Evolutionary conservation across 2,797 vertebrate genomes (phyloP).

Genomic region (Limosa lapponica): DNA sequence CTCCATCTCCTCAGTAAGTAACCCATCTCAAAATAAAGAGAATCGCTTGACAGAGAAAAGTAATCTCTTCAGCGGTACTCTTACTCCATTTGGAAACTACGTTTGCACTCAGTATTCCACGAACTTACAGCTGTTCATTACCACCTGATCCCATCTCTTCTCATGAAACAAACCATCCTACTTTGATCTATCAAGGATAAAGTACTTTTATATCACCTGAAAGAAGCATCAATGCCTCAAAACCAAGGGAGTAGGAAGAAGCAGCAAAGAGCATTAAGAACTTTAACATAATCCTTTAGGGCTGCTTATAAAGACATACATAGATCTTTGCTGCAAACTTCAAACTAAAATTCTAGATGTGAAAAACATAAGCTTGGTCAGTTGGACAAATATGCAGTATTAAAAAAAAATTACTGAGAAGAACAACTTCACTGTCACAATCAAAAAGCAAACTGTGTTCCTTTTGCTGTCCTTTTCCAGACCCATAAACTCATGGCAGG

Average conservation of each 20-base stretch:
- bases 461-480: background rate
- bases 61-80: background rate
- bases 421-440: too few species aligned
- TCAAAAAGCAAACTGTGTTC: background rate
- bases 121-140: background rate
- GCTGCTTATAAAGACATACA: background rate
- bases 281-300: fast-evolving
- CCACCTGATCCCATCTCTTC: background rate
- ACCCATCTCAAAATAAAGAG: background rate
- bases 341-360: fast-evolving
- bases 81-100: background rate
- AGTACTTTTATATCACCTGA: background rate
- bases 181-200: background rate
- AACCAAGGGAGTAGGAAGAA: background rate
- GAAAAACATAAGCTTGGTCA: background rate
- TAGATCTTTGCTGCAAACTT: background rate
- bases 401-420: too few species aligned
- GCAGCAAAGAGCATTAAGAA: background rate
- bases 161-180: background rate
- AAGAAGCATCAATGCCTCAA: background rate
- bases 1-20: background rate
- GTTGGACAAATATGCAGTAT: fast-evolving
- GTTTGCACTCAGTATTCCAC: background rate
- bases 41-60: background rate
- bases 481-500: background rate